phyloP scores from a whole-genome alignment of 2,113 vertebrate genomes.

The Bungarus multicinctus region DNA sequence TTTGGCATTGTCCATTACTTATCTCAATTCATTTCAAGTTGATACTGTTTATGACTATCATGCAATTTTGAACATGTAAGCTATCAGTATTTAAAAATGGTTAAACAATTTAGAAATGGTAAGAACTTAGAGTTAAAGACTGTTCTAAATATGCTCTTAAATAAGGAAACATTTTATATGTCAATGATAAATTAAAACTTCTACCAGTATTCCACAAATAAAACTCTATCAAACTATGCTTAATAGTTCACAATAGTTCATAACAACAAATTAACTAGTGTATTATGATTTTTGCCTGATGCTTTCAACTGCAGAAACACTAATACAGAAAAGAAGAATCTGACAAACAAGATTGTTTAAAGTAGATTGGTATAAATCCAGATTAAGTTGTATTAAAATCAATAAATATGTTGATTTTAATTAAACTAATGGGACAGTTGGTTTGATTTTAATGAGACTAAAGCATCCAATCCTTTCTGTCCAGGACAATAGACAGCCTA shows the following conservation, averaged over 20 bases:
- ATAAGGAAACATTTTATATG: neutral
- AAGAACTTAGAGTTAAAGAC: neutral
- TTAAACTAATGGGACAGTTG: neutral
- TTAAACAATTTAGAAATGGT: neutral
- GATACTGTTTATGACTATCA: neutral
- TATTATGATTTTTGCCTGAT: neutral
- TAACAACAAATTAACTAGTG: neutral
- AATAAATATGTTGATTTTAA: neutral
- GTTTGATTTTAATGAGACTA: neutral
- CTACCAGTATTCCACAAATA: neutral
- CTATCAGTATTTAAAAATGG: neutral
- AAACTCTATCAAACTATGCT: no score
- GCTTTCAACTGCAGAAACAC: neutral
- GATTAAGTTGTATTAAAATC: neutral
- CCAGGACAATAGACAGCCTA: neutral
- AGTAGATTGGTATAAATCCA: neutral
- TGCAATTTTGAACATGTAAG: neutral
- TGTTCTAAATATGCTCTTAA: neutral
- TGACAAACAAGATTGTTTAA: neutral
- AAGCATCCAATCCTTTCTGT: neutral
- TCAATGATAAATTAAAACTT: neutral
- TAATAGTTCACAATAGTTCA: neutral
- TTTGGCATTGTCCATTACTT: neutral
- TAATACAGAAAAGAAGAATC: neutral
- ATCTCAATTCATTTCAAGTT: neutral